Base-by-base conservation (phyloP, 2,113 vertebrate species). In the Chaenocephalus aceratus region DNA sequence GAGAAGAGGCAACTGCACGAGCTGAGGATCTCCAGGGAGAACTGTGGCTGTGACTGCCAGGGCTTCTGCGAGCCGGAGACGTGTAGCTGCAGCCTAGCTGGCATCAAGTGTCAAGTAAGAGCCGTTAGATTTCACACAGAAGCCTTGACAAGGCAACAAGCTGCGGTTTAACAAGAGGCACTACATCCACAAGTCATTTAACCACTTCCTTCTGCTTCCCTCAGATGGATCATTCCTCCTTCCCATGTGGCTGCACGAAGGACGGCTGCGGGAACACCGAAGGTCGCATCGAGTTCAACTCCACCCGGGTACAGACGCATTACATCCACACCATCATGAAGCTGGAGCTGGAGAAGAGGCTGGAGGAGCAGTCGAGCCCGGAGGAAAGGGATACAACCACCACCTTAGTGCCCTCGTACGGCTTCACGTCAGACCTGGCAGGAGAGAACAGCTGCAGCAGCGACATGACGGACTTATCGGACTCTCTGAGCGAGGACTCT, bases 291-390 rank as follows among this genome's bases (percentile, higher is more conserved):
- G 97, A 99, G 79, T 99, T 99, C 89, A 98, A 98, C 92, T 97
- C 97, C 81, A 94, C 94, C 5, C 93, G 98, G 0, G 98, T 99
- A 41, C 98, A 98, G 89, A 99, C 97, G 0, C 98, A 99, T 73
- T 97, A 97, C 92, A 96, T 98, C 83, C 98, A 99, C 91, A 99
- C 98, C 1, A 95, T 99, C 89, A 98, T 98, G 95, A 98, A 97
- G 85, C 94, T 99, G 92, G 97, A 97, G 92, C 93, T 99, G 89
- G 97, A 99, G 91, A 95, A 95, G 84, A 92, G 93, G 15, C 88
- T 95, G 72, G 95, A 95, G 82, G 95, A 96, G 92, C 93, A 93
- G 84, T 88, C 91, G 0, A 74, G 92, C 48, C 74, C 91, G 1
- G 90, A 91, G 56, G 93, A 94, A 36, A 88, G 85, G n/a, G 68